Base-by-base conservation (phyloP, 2,113 vertebrate species). In the Hydrochoerus hydrochaeris region DNA sequence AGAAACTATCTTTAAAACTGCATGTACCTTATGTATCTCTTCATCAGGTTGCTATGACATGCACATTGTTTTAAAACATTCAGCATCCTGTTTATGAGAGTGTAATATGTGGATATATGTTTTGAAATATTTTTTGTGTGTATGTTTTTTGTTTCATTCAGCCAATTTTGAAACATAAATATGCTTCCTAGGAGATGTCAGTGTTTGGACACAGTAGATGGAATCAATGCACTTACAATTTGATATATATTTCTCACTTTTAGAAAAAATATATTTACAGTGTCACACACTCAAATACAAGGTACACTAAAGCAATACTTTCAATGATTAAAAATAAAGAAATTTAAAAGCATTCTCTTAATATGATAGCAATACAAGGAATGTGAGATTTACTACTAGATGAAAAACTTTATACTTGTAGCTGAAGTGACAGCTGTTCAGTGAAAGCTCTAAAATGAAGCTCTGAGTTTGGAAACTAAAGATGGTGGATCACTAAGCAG, bases 1-100 rank as follows among this genome's bases (percentile, higher is more conserved):
- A 13, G 46, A 71, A 89, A 2, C 5, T 96, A 7, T 0, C 17
- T 85, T 24, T 65, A 85, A 0, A n/a, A n/a, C n/a, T 49, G 4
- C 2, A 1, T 91, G 2, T 1, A 75, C 46, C 73, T 44, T 41
- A 5, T 65, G 60, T 20, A 30, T 17, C 28, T n/a, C 17, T 32
- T 52, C 3, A 11, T 52, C 10, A 24, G 0, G 0, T 62, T 90
- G 5, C 65, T 9, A 65, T 0, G 77, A 60, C 0, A 0, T 93
- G 5, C 24, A 0, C 1, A 4, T 11, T 92, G 7, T 41, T 94
- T 57, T 81, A 52, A 63, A n/a, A 20, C 1, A 14, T 49, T 14
- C 30, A 49, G 41, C 3, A 28, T 19, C n/a, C 16, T 26, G 26
- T 46, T 46, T 14, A 30, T 28, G 14, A 78, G 69, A 57, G 86